Evolutionary conservation across 2,888 invertebrate genomes (phyloP), one percentile per base, ranked within the genome.

Genomic region (Philhelius pedissequus): DNA sequence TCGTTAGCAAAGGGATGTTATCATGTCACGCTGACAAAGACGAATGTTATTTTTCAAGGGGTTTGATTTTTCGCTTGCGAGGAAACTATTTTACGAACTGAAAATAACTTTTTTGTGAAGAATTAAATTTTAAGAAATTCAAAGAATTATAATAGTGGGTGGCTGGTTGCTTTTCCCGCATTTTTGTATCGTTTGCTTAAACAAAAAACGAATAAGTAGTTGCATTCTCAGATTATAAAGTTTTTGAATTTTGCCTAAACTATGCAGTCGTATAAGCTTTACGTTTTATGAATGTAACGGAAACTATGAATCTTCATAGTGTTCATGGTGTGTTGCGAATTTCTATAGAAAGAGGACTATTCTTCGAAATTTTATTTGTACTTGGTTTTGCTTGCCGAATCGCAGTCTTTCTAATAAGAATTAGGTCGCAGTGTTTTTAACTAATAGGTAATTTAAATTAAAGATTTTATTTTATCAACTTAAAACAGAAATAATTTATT

Each of bases 21-120:
- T 30, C 62, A 27, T 62, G 62, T 62, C 45, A 62, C 7, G 8
- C 25, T 62, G 62, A 45, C 62, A 62, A 45, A 62, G 62, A 62
- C 62, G 62, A 45, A 62, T 62, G 30, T 20, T 62, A 13, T 25
- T 43, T 43, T 62, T 62, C 18, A 30, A 15, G 27, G 13, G 13
- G 3, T 25, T 43, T 43, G 40, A 60, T 60, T 25, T 13, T 45
- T 27, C 1, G 27, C 6, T 62, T 30, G 43, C 20, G 15, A 30
- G 7, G 43, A 45, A 62, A 62, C 62, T 45, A 62, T 62, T 62
- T 11, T 27, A 43, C 15, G 27, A 45, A 40, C 22, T 25, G 11
- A 27, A 13, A 30, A 45, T 8, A 62, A 43, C 62, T 45, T 62
- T 62, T 62, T 62, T 27, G 30, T 43, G 8, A 62, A 30, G 62